A percentile compares a stretch with the other conserved stretches of the same genome.
phyloP scores from a whole-genome alignment of 2,797 vertebrate genomes.

The Callimico goeldii region DNA sequence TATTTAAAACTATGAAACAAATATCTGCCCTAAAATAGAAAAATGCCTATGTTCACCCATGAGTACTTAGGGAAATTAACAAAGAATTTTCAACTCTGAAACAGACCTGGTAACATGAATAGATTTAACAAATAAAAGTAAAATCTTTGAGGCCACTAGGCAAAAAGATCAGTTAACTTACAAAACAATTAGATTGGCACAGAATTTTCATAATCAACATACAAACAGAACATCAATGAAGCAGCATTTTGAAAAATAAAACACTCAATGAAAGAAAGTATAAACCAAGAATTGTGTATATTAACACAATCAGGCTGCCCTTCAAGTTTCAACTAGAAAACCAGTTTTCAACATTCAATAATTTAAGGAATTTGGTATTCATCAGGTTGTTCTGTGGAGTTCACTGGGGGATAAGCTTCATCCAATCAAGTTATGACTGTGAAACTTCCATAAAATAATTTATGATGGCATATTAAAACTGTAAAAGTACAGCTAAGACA shows the following conservation, averaged over 20 bases:
- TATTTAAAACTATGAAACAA: constrained; percentile 25
- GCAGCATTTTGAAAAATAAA: not conserved
- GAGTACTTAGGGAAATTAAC: constrained; percentile 14
- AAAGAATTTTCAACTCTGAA: constrained; percentile 27
- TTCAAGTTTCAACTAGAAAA: not conserved
- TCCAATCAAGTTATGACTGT: not conserved
- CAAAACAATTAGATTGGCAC: not conserved
- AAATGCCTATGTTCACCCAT: not conserved
- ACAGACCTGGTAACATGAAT: not conserved
- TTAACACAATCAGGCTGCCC: not conserved
- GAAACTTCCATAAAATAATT: not conserved
- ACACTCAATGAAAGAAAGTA: not conserved
- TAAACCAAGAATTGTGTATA: not conserved
- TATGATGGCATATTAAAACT: not conserved
- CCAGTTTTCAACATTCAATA: not conserved
- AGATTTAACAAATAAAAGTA: constrained; percentile 48
- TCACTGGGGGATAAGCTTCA: not conserved
- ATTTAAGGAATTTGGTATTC: not conserved
- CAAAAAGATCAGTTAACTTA: constrained; percentile 39
- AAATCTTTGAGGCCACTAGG: constrained; percentile 18
- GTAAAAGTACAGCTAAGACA: not conserved
- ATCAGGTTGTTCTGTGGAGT: not conserved
- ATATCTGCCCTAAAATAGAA: constrained; percentile 7
- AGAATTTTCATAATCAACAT: constrained; percentile 10
- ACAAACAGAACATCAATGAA: not conserved